Evolutionary conservation across 64 coral and sea anemone genomes (phyloP).

Genomic region (Montipora efflorescens): DNA sequence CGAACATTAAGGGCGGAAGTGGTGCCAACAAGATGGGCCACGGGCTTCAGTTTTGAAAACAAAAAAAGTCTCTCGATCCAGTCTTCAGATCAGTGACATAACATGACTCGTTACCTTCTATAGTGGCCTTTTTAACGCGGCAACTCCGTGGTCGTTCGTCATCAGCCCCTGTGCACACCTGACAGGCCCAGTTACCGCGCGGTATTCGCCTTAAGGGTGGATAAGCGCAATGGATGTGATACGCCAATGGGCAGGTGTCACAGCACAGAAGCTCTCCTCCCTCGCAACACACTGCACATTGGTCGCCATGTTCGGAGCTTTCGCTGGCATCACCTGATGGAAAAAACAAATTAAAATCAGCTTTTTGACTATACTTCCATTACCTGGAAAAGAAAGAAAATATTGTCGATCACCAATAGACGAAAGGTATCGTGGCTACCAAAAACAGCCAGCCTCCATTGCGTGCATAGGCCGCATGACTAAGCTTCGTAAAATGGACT

Average conservation of each 20-base stretch:
- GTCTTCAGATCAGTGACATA: too few species aligned
- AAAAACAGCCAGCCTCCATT: too few species aligned
- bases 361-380: not conserved
- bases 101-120: conserved; percentile 72
- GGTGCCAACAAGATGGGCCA: too few species aligned
- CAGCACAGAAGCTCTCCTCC: conserved; percentile 96
- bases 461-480: too few species aligned
- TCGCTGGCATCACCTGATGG: conserved; percentile 55
- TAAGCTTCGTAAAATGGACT: too few species aligned
- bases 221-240: conserved; percentile 91
- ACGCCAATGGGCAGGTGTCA: conserved; percentile 95
- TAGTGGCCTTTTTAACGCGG: conserved; percentile 88
- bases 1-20: too few species aligned
- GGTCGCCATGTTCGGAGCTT: conserved; percentile 85
- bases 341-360: not conserved
- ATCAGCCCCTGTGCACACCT: conserved; percentile 97
- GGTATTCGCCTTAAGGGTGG: conserved; percentile 95
- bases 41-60: too few species aligned
- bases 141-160: conserved; percentile 75
- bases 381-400: not conserved
- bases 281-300: conserved; percentile 85
- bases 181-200: conserved; percentile 98
- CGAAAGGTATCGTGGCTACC: too few species aligned
- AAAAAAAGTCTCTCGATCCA: too few species aligned
- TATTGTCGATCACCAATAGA: too few species aligned